Evolutionary conservation across 2,888 invertebrate genomes (phyloP).

Genomic region (Reticulitermes lucifugus): DNA sequence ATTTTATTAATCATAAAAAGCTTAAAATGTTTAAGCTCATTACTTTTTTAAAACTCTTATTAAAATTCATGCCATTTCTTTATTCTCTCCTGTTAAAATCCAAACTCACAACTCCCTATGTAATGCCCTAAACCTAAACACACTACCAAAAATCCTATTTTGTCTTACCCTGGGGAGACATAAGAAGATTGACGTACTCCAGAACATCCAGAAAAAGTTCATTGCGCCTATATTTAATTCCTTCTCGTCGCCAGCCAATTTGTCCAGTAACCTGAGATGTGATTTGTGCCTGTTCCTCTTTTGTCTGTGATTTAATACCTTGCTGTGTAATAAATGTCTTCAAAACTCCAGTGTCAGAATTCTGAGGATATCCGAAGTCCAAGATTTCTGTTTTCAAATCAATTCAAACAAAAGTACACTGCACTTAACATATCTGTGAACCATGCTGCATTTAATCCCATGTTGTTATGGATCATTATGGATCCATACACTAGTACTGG

Average conservation of each 20-base stretch:
- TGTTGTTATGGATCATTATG: too few species aligned
- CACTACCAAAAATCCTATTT: too few species aligned
- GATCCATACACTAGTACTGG: too few species aligned
- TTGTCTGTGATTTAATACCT: constrained; percentile 98
- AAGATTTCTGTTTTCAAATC: constrained; percentile 82
- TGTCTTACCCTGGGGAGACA: constrained; percentile 94
- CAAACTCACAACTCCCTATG: too few species aligned
- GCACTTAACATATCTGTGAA: background rate
- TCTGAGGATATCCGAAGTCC: constrained; percentile 99
- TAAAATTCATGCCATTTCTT: too few species aligned
- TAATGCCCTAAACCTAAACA: too few species aligned
- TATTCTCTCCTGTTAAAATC: too few species aligned
- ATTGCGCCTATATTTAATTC: constrained; percentile 98
- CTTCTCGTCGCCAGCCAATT: constrained; percentile 99
- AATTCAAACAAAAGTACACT: constrained; percentile 39
- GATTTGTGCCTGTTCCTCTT: constrained; percentile 99
- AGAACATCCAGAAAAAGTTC: constrained; percentile 98
- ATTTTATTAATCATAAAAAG: too few species aligned
- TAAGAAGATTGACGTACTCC: constrained; percentile 98
- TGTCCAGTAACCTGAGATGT: constrained; percentile 98
- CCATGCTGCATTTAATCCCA: too few species aligned
- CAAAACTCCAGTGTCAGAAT: constrained; percentile 98
- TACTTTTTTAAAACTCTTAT: too few species aligned
- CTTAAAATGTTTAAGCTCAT: too few species aligned
- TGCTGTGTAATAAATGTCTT: constrained; percentile 99